These are phyloP conservation scores for Allobates femoralis DNA, from an alignment of 2,797 vertebrate genomes.

Conservation along the genomic window DNA sequence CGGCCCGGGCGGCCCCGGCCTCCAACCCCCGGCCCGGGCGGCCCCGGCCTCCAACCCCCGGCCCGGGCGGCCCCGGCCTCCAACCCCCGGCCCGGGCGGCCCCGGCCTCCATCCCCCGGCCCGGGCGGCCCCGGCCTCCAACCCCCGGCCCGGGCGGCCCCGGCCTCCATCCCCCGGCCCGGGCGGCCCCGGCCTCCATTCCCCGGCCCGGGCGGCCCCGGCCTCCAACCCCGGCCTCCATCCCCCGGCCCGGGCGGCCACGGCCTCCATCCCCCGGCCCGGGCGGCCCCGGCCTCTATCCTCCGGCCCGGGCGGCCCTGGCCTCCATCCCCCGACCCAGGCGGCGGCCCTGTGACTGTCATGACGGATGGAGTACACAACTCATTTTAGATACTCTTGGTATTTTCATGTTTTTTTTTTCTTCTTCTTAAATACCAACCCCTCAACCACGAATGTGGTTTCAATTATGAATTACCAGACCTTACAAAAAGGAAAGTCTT, in stretches of 20 bases:
- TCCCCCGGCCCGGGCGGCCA: neutral
- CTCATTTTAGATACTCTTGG: conserved; percentile 21
- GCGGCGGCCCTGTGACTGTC: conserved; percentile 3
- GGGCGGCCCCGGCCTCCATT: neutral
- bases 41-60: neutral
- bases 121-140: too few species aligned
- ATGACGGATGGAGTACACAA: conserved; percentile 11
- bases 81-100: too few species aligned
- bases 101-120: neutral
- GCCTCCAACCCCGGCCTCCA: neutral
- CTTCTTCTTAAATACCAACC: conserved; percentile 68
- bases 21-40: too few species aligned
- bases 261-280: neutral
- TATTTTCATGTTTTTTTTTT: conserved; percentile 54
- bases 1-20: too few species aligned
- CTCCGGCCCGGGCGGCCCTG: neutral
- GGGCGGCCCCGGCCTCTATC: neutral
- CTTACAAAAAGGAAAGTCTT: conserved; percentile 74
- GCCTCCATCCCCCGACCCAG: neutral
- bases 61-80: too few species aligned
- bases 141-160: too few species aligned
- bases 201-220: too few species aligned
- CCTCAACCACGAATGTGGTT: conserved; percentile 85
- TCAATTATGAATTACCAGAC: conserved; percentile 90
- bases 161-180: neutral